Conservation (phyloP, 2,113 vertebrate species). For the Alligator sinensis region DNA sequence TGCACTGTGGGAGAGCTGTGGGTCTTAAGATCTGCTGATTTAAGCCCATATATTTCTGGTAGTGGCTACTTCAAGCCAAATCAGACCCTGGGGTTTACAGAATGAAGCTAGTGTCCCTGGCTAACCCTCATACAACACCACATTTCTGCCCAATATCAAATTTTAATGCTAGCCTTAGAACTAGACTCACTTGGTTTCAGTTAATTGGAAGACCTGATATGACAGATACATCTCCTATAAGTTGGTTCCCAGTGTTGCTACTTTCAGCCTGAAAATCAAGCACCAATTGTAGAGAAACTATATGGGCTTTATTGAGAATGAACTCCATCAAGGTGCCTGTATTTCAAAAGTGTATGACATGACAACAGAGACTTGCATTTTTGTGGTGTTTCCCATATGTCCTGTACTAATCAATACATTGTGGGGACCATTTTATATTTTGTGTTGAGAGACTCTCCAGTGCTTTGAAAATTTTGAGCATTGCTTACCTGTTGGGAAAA, state of each 20-base stretch:
- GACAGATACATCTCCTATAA: background rate
- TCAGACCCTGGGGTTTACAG: background rate
- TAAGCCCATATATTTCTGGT: background rate
- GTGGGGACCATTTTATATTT: background rate
- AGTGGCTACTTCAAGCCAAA: background rate
- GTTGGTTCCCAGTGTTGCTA: background rate
- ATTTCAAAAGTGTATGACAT: background rate
- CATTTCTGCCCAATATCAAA: background rate
- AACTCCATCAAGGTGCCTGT: background rate
- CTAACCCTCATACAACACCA: background rate
- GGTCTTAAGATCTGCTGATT: background rate
- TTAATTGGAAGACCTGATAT: background rate
- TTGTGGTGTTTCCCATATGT: background rate
- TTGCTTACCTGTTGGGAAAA: slow-evolving; percentile 63
- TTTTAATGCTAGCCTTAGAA: background rate
- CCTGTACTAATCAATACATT: background rate
- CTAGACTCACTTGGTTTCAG: background rate
- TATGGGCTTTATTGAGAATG: background rate
- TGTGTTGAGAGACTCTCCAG: background rate
- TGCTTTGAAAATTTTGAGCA: no score
- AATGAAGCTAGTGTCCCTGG: background rate
- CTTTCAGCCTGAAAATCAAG: background rate
- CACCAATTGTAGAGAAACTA: background rate
- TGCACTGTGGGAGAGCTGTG: background rate
- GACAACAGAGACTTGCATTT: background rate